Conservation (phyloP, 2,797 vertebrate genomes). For the Pitangus sulphuratus region DNA sequence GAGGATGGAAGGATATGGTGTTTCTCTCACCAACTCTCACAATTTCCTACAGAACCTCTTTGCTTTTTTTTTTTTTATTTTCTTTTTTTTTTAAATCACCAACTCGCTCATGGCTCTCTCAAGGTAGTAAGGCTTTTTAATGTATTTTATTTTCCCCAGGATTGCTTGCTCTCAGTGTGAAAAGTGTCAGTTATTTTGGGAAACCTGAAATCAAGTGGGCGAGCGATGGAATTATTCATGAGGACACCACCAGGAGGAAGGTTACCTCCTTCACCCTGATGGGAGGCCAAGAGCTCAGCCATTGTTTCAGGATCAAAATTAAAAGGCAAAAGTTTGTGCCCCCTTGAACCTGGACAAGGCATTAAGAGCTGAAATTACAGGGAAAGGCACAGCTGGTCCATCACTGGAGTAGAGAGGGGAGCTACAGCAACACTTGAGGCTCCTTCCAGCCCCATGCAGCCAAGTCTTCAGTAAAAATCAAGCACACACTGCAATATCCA, state of each 20-base stretch:
- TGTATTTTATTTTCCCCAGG: slow-evolving; percentile 9
- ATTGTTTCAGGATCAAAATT: background rate
- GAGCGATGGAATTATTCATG: slow-evolving; percentile 18
- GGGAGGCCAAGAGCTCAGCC: background rate
- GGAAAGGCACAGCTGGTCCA: background rate
- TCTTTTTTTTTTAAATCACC: background rate
- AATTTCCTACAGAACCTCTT: background rate
- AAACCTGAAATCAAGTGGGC: slow-evolving; percentile 38
- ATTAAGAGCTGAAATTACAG: background rate
- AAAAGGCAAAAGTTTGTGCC: slow-evolving; percentile 33
- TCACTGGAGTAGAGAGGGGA: background rate
- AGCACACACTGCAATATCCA: fast-evolving
- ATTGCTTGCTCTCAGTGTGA: background rate
- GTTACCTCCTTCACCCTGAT: slow-evolving; percentile 21
- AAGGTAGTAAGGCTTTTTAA: background rate
- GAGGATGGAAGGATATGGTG: background rate
- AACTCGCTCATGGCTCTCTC: background rate
- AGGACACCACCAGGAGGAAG: background rate
- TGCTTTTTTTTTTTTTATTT: background rate
- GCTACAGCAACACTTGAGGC: background rate
- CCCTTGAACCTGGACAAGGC: background rate
- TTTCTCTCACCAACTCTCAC: background rate
- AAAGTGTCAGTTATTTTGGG: slow-evolving; percentile 36
- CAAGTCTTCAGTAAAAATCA: background rate
- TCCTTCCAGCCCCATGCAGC: background rate